Evolutionary conservation across 2,113 vertebrate species (phyloP).

Genomic region (Syngnathoides biaculeatus): DNA sequence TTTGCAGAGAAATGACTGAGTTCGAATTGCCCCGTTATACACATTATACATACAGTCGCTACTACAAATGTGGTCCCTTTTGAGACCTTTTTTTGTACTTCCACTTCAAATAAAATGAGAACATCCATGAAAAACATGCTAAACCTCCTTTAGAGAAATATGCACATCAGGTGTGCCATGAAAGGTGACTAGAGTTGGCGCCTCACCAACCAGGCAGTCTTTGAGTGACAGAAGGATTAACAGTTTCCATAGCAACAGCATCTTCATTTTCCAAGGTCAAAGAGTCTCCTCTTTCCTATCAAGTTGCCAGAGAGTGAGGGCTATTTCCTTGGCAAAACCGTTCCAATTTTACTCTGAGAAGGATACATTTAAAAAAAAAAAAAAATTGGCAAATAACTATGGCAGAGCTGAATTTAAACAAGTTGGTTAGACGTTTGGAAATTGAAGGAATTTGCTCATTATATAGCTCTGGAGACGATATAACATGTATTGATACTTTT

Average conservation of each 20-base stretch:
- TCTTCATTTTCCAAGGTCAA: slow-evolving; percentile 90
- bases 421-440: slow-evolving; percentile 27
- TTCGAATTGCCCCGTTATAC: neutral
- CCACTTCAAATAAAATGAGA: slow-evolving; percentile 28
- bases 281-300: slow-evolving; percentile 75
- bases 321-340: slow-evolving; percentile 46
- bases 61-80: slow-evolving; percentile 1
- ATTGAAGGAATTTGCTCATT: slow-evolving; percentile 42
- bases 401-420: slow-evolving; percentile 24
- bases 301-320: slow-evolving; percentile 55
- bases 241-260: slow-evolving; percentile 94
- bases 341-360: slow-evolving; percentile 44
- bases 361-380: slow-evolving; percentile 18
- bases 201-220: slow-evolving; percentile 83
- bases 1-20: neutral
- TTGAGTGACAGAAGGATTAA: slow-evolving; percentile 89
- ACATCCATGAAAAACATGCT: slow-evolving; percentile 12
- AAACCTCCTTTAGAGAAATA: slow-evolving; percentile 42
- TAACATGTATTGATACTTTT: too few relatives aligned
- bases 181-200: slow-evolving; percentile 69
- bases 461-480: too few relatives aligned
- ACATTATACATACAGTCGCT: slow-evolving; percentile 4
- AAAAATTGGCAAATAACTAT: slow-evolving; percentile 21
- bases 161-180: slow-evolving; percentile 78
- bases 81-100: neutral